Conservation (phyloP, 2,113 vertebrate species). For the Nothocercus julius region DNA sequence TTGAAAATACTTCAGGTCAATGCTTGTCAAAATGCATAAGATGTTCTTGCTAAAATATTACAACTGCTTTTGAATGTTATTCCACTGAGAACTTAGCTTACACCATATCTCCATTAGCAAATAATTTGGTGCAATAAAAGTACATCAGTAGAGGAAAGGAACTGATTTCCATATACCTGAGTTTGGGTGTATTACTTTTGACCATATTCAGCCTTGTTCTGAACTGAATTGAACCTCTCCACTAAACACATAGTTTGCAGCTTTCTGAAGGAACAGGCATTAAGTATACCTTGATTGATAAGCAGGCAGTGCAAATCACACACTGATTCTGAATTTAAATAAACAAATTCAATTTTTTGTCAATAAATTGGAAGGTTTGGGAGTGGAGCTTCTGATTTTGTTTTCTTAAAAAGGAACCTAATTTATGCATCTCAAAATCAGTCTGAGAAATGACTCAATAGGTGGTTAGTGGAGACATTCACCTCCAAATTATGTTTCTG, state of each 20-base stretch:
- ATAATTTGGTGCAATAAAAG: background rate
- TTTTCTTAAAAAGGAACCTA: background rate
- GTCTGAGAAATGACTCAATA: rapidly evolving
- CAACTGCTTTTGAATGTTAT: background rate
- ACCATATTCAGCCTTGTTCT: background rate
- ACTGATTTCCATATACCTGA: background rate
- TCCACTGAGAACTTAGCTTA: background rate
- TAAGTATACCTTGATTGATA: background rate
- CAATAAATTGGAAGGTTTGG: background rate
- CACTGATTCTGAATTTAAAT: background rate
- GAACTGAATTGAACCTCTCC: background rate
- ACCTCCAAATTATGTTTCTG: background rate
- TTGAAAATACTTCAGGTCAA: background rate
- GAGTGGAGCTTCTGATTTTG: background rate
- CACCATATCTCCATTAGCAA: background rate
- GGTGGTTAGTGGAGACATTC: background rate
- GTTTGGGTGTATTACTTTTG: background rate
- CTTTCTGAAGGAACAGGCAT: background rate
- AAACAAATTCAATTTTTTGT: background rate
- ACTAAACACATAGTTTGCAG: background rate
- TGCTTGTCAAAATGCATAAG: background rate
- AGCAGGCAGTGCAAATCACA: background rate
- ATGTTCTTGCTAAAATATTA: background rate
- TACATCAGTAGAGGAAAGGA: background rate
- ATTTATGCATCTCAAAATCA: background rate